Conservation (phyloP, 2,113 vertebrate genomes). For the Pangasianodon gigas region DNA sequence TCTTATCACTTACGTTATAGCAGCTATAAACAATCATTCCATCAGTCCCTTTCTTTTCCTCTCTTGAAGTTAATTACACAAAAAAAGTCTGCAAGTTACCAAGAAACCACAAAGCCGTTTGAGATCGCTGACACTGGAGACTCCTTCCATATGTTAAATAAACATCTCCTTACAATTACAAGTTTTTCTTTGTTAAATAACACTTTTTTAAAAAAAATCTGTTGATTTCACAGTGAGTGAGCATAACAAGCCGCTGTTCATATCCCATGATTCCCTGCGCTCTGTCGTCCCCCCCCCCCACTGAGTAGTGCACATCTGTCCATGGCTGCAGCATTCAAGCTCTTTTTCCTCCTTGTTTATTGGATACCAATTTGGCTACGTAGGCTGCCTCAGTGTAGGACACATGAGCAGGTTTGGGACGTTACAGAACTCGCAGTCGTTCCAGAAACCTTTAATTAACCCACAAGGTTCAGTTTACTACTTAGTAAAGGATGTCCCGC, state of each 20-base stretch:
- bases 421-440: conserved; percentile 12
- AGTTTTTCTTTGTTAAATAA: background rate
- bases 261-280: conserved; percentile 21
- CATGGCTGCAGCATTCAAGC: background rate
- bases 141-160: background rate
- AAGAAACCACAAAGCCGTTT: background rate
- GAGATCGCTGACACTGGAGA: background rate
- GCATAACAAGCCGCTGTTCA: conserved; percentile 6
- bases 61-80: background rate
- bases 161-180: background rate
- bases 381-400: conserved; percentile 30
- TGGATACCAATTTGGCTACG: conserved; percentile 16
- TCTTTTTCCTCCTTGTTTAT: conserved; percentile 29
- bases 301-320: conserved; percentile 46
- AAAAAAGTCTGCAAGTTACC: no score
- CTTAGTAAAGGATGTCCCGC: background rate
- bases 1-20: background rate
- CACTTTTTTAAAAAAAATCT: background rate
- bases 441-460: conserved; percentile 38
- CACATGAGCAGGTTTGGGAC: conserved; percentile 32
- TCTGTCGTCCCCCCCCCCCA: background rate
- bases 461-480: background rate
- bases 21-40: background rate
- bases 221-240: background rate
- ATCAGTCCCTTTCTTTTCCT: background rate